These are phyloP conservation scores for Phrynosoma platyrhinos DNA, from an alignment of 2,113 vertebrate genomes.

Conservation along the genomic window DNA sequence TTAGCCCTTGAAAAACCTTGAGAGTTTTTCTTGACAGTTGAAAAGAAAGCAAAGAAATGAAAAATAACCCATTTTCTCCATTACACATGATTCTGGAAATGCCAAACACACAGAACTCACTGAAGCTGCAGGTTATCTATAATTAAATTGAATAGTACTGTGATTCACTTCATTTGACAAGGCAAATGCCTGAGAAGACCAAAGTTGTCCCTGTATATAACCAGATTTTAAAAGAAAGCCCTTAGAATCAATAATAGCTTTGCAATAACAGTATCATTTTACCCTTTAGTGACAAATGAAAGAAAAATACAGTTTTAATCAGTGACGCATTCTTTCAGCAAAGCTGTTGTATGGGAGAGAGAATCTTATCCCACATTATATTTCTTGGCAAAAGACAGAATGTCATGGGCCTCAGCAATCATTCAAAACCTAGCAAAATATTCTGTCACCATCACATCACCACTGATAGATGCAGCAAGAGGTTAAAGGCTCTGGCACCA, in stretches of 20 bases:
- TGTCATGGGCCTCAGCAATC: slow-evolving; percentile 71
- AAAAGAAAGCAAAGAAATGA: slow-evolving; percentile 20
- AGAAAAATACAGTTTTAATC: slow-evolving; percentile 41
- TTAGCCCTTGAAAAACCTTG: slow-evolving; percentile 14
- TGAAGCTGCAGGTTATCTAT: slow-evolving; percentile 29
- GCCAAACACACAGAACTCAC: slow-evolving; percentile 21
- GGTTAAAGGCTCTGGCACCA: slow-evolving; percentile 84
- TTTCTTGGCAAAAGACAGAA: slow-evolving; percentile 72
- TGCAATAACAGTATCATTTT: slow-evolving; percentile 21
- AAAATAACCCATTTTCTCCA: slow-evolving; percentile 35
- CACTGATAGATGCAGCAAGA: slow-evolving; percentile 82
- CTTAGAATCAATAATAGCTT: slow-evolving; percentile 40
- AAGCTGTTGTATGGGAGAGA: slow-evolving; percentile 34
- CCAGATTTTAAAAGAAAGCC: slow-evolving; percentile 14
- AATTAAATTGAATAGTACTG: slow-evolving; percentile 25
- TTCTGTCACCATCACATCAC: slow-evolving; percentile 79
- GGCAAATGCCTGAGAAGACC: slow-evolving; percentile 21
- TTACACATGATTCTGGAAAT: neutral
- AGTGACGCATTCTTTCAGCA: slow-evolving; percentile 37
- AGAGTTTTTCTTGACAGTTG: slow-evolving; percentile 9
- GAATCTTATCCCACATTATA: slow-evolving; percentile 36
- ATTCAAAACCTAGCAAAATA: slow-evolving; percentile 78
- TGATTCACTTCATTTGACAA: slow-evolving; percentile 41
- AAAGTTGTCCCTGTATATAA: slow-evolving; percentile 18
- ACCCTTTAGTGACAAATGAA: slow-evolving; percentile 16